These are phyloP conservation scores for Jacana jacana DNA, from an alignment of 2,113 vertebrate species.

Conservation along the genomic window DNA sequence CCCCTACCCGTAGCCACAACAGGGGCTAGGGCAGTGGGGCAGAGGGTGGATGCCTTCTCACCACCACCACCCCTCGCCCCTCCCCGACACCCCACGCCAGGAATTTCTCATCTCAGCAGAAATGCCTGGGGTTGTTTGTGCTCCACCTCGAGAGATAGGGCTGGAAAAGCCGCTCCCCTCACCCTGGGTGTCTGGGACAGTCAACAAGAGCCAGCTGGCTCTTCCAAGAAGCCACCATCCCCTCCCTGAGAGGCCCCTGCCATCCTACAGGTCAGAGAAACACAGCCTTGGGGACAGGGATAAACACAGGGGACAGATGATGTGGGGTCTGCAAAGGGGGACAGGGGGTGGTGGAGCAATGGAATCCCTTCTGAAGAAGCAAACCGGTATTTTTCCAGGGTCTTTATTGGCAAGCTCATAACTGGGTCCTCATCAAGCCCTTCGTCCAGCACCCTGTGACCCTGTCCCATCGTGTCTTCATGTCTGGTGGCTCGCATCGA, in stretches of 20 bases:
- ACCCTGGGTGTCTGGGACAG: not conserved
- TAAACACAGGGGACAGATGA: no score
- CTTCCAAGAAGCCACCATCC: not conserved
- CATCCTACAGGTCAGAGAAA: not conserved
- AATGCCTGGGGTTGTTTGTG: slow-evolving; percentile 1
- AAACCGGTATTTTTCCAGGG: not conserved
- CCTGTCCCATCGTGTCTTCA: not conserved
- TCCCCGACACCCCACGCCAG: not conserved
- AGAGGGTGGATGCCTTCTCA: not conserved
- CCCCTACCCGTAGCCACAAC: not conserved
- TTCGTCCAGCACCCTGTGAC: not conserved
- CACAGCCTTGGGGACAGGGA: not conserved
- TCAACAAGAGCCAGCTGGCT: not conserved
- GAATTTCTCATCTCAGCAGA: slow-evolving; percentile 39
- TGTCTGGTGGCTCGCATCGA: rapidly evolving
- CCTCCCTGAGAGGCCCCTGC: not conserved
- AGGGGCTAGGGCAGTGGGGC: not conserved
- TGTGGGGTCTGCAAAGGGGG: not conserved
- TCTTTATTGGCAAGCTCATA: slow-evolving; percentile 18
- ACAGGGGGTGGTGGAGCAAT: not conserved
- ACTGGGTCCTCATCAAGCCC: not conserved
- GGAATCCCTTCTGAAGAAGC: not conserved
- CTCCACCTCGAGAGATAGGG: not conserved
- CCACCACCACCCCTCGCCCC: not conserved
- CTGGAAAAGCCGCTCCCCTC: not conserved